These are phyloP conservation scores for Coracias cyanogaster DNA, from an alignment of 2,797 vertebrate species.

Conservation along the genomic window DNA sequence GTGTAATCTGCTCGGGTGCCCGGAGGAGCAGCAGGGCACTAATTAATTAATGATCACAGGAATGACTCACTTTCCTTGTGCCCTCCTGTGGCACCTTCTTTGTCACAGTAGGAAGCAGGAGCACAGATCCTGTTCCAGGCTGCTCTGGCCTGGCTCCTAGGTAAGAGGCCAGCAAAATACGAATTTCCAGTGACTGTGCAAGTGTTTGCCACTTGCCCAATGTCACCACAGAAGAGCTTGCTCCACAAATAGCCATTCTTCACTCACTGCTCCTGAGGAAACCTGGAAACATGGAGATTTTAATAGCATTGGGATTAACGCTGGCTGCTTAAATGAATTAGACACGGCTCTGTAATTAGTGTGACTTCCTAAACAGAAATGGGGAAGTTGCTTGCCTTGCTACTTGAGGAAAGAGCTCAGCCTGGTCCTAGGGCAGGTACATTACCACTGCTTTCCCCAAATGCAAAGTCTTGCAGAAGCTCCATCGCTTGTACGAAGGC, in stretches of 20 bases:
- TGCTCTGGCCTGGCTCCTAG: not conserved
- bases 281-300: not conserved
- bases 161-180: not conserved
- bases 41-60: constrained; percentile 54
- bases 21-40: constrained; percentile 41
- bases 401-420: not conserved
- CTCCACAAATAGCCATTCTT: not conserved
- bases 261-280: not conserved
- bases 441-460: not conserved
- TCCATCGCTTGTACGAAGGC: not conserved
- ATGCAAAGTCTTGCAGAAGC: not conserved
- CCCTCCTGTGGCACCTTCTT: constrained; percentile 21
- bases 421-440: not conserved
- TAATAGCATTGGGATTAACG: not conserved
- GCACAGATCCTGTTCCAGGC: not conserved
- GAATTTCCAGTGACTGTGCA: rapidly evolving
- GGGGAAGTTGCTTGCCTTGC: not conserved
- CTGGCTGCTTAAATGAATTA: not conserved
- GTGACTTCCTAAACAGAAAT: not conserved
- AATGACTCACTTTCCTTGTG: constrained; percentile 44
- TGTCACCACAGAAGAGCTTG: not conserved
- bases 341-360: not conserved
- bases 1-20: not conserved
- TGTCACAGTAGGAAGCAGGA: constrained; percentile 20
- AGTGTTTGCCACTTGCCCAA: not conserved